These are phyloP conservation scores for Drosophila saltans DNA, from an alignment of 1,140 invertebrate genomes.

Conservation along the genomic window DNA sequence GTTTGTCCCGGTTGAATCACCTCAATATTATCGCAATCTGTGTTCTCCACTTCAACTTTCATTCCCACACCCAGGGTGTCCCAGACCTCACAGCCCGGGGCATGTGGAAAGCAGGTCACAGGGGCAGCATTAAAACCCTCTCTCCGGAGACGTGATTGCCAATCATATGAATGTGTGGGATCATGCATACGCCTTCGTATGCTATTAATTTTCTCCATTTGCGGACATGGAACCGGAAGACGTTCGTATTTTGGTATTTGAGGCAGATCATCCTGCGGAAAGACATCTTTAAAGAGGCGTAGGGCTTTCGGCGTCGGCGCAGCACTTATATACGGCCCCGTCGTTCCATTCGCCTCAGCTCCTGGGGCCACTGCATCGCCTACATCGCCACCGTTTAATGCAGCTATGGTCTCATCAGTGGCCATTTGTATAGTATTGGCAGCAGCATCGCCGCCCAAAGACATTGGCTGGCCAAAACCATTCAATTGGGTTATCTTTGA, in stretches of 20 bases:
- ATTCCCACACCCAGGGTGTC: conserved; percentile 96
- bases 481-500: conserved; percentile 81
- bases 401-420: conserved; percentile 65
- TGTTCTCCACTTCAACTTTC: conserved; percentile 98
- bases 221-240: conserved; percentile 71
- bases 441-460: conserved; percentile 63
- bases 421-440: conserved; percentile 73
- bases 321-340: conserved; percentile 40
- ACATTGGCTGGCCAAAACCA: conserved; percentile 76
- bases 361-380: conserved; percentile 59
- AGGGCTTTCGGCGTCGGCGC: conserved; percentile 66
- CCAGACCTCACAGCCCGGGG: conserved; percentile 96
- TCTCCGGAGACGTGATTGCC: conserved; percentile 90
- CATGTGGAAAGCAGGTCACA: conserved; percentile 95
- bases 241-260: conserved; percentile 83
- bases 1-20: conserved; percentile 87
- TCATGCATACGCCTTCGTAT: conserved; percentile 85
- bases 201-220: conserved; percentile 84
- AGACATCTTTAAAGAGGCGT: conserved; percentile 79
- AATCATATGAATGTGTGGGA: conserved; percentile 90
- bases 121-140: conserved; percentile 92
- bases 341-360: conserved; percentile 43
- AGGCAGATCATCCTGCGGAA: conserved; percentile 84
- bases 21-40: conserved; percentile 89
- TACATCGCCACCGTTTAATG: conserved; percentile 63